Percentiles rank a stretch among this genome's conserved stretches.
phyloP scores from a whole-genome alignment of 1,140 invertebrate species.

The Trissolcus basalis region DNA sequence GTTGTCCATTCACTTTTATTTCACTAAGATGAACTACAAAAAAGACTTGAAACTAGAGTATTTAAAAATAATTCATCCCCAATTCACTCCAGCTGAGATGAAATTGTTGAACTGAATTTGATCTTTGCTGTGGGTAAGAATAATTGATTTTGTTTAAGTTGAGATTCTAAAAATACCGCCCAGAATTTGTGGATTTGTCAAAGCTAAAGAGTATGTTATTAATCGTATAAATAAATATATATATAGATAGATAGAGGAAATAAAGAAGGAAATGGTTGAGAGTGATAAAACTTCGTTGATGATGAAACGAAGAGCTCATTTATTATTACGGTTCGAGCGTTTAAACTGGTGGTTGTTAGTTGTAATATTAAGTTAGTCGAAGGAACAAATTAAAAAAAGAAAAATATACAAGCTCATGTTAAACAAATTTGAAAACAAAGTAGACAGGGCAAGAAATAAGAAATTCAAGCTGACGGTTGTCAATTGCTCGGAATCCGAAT shows the following conservation, averaged over 20 bases:
- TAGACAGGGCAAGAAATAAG: background rate
- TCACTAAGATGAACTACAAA: too few species aligned
- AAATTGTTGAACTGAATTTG: too few species aligned
- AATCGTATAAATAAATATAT: conserved; percentile 57
- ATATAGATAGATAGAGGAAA: conserved; percentile 47
- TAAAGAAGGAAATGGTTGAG: conserved; percentile 53
- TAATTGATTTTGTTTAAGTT: conserved; percentile 50
- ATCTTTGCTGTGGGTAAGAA: conserved; percentile 20
- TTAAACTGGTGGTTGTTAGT: conserved; percentile 50
- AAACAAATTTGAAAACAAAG: conserved; percentile 32
- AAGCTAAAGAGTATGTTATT: conserved; percentile 58
- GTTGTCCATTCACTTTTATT: too few species aligned
- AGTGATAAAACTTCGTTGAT: conserved; percentile 50
- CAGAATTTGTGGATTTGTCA: conserved; percentile 54
- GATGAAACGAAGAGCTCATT: conserved; percentile 50
- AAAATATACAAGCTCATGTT: conserved; percentile 50
- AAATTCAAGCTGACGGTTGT: conserved; percentile 12
- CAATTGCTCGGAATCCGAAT: too few species aligned
- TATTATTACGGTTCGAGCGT: conserved; percentile 52
- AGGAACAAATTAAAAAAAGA: conserved; percentile 27
- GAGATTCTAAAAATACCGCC: conserved; percentile 59
- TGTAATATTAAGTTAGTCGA: conserved; percentile 49
- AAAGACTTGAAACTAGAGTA: too few species aligned
- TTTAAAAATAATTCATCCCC: too few species aligned
- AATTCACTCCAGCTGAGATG: too few species aligned